Conservation (phyloP, 2,797 vertebrate species). For the Knipowitschia caucasica region DNA sequence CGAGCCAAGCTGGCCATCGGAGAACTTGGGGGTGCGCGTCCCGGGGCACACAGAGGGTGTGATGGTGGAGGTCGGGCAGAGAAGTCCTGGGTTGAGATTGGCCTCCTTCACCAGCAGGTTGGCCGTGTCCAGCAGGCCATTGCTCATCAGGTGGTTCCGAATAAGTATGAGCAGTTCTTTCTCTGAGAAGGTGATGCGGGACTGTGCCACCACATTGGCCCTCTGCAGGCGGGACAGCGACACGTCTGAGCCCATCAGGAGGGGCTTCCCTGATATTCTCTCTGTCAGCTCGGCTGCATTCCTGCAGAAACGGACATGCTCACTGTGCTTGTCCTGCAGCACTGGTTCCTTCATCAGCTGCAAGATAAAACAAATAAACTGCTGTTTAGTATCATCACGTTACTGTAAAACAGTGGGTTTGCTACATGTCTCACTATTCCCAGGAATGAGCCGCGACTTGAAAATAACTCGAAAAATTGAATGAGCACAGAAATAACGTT, state of each 20-base stretch:
- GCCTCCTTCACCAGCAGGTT: slow-evolving; percentile 84
- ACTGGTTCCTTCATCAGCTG: slow-evolving; percentile 94
- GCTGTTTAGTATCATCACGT: too few relatives aligned
- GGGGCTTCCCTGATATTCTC: slow-evolving; percentile 88
- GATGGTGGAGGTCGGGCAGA: slow-evolving; percentile 76
- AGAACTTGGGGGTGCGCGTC: slow-evolving; percentile 82
- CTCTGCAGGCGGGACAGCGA: slow-evolving; percentile 91
- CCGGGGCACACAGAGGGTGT: slow-evolving; percentile 70
- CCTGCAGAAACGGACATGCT: slow-evolving; percentile 95
- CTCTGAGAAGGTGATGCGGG: slow-evolving; percentile 90
- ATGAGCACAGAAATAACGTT: background rate
- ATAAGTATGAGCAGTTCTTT: slow-evolving; percentile 93
- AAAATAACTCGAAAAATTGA: too few relatives aligned
- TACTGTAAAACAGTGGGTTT: too few relatives aligned
- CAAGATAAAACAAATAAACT: background rate
- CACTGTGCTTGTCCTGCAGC: slow-evolving; percentile 93
- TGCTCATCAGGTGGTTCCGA: slow-evolving; percentile 90
- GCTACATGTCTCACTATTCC: background rate
- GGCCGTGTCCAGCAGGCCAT: slow-evolving; percentile 89
- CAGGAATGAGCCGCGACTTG: too few relatives aligned
- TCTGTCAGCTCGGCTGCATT: slow-evolving; percentile 90
- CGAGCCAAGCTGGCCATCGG: slow-evolving; percentile 75
- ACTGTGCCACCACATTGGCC: slow-evolving; percentile 92
- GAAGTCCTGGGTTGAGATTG: slow-evolving; percentile 79
- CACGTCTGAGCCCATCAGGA: slow-evolving; percentile 89